A percentile compares a stretch with the other conserved stretches of the same genome.
These are phyloP conservation scores for Sialia sialis DNA, from an alignment of 2,113 vertebrate genomes.

Conservation along the genomic window DNA sequence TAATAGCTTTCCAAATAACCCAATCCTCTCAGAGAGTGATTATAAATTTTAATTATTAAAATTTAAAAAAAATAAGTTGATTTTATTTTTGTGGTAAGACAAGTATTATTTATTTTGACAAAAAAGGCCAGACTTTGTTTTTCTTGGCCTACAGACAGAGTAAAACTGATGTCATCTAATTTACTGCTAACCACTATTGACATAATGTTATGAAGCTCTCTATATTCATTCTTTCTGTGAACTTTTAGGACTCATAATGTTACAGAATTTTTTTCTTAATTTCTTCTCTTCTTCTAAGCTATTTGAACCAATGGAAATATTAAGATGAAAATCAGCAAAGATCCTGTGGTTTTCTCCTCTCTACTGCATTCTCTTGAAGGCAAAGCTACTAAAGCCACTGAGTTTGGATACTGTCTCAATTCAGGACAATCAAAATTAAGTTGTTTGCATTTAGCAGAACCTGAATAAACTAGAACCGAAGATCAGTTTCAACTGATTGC, in stretches of 20 bases:
- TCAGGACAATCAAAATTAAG: background rate
- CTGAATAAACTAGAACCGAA: background rate
- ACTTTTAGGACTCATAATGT: background rate
- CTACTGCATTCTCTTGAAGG: background rate
- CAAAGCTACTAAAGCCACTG: background rate
- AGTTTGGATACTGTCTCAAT: background rate
- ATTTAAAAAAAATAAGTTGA: background rate
- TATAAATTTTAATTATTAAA: background rate
- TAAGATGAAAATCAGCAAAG: background rate
- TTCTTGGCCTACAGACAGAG: background rate
- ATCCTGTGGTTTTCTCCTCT: background rate
- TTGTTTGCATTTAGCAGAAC: background rate
- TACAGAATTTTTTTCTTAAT: background rate
- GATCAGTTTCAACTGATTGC: background rate
- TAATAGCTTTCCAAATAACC: background rate
- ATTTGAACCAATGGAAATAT: background rate
- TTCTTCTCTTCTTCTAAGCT: background rate
- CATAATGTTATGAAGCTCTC: background rate
- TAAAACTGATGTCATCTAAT: background rate
- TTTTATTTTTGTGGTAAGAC: background rate
- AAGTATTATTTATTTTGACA: background rate
- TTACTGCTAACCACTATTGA: background rate
- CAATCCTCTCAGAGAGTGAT: background rate
- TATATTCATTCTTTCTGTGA: background rate
- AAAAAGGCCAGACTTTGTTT: fast-evolving